Conservation (phyloP, 2,888 invertebrate species). For the Sphaerophoria rueppellii region DNA sequence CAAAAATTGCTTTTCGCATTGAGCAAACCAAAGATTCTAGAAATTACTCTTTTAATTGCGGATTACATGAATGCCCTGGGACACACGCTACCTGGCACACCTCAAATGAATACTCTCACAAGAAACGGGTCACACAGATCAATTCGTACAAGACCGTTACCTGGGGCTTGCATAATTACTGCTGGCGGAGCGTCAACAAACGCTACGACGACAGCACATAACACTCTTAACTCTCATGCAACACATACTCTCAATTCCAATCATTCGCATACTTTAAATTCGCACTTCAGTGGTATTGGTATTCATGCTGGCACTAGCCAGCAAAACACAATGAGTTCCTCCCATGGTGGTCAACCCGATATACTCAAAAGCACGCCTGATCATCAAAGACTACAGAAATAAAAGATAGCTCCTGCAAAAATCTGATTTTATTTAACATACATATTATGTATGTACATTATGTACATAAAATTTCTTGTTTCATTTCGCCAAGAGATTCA, state of each 20-base stretch:
- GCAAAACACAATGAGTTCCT: constrained; percentile 81
- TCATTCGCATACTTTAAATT: constrained; percentile 82
- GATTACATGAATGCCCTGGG: constrained; percentile 96
- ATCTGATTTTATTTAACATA: no score
- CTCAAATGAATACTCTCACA: constrained; percentile 90
- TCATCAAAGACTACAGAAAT: constrained; percentile 85
- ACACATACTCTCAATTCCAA: constrained; percentile 82
- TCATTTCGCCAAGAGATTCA: no score
- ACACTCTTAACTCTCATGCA: constrained; percentile 85
- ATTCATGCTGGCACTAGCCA: constrained; percentile 78
- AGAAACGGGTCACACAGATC: constrained; percentile 88
- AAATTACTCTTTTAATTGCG: constrained; percentile 94
- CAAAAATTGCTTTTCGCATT: constrained; percentile 95
- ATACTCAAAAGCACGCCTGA: constrained; percentile 94
- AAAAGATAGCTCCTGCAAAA: constrained; percentile 1
- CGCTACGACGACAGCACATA: constrained; percentile 83
- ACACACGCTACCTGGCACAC: constrained; percentile 89
- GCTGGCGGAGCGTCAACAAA: constrained; percentile 80
- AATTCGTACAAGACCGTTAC: constrained; percentile 80
- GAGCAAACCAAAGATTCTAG: constrained; percentile 94
- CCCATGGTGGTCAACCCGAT: constrained; percentile 88
- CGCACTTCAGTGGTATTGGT: constrained; percentile 78
- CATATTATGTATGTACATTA: no score
- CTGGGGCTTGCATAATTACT: constrained; percentile 60
- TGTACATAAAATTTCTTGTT: no score